phyloP scores from a whole-genome alignment of 2,888 invertebrate species.

The Agrypnus murinus region DNA sequence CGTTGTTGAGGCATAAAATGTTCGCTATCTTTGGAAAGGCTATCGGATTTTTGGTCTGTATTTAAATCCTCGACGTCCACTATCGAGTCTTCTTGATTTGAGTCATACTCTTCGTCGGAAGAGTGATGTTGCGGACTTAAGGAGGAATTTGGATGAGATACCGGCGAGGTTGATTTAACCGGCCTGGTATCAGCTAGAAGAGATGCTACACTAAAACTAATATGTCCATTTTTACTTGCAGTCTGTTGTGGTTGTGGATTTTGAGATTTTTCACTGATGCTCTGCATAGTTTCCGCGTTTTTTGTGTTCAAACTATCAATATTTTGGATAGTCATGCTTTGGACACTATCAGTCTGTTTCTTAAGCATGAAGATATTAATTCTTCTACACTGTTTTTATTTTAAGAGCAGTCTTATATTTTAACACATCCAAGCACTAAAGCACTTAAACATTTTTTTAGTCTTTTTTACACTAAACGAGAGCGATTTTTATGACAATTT shows the following conservation, averaged over 20 bases:
- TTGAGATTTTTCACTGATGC: conserved; percentile 48
- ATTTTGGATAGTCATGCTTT: conserved; percentile 82
- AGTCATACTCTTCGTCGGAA: conserved; percentile 80
- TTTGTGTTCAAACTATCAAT: conserved; percentile 67
- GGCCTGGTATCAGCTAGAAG: conserved; percentile 88
- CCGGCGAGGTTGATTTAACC: conserved; percentile 70
- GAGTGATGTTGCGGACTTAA: conserved; percentile 67
- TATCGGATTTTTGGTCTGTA: conserved; percentile 71
- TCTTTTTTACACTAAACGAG: conserved; percentile 18
- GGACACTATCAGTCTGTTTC: conserved; percentile 74
- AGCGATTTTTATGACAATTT: neutral
- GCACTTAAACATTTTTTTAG: conserved; percentile 43
- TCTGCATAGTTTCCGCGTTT: conserved; percentile 68
- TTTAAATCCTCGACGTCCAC: conserved; percentile 88
- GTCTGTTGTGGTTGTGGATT: conserved; percentile 59
- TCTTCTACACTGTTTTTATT: conserved; percentile 29
- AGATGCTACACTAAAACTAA: conserved; percentile 92
- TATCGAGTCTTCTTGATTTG: conserved; percentile 81
- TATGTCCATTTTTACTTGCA: conserved; percentile 76
- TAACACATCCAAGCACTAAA: conserved; percentile 31
- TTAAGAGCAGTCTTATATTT: conserved; percentile 11
- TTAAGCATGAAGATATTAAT: conserved; percentile 76
- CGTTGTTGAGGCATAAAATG: conserved; percentile 63
- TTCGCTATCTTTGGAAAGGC: conserved; percentile 66
- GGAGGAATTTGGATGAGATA: conserved; percentile 70